Evolutionary conservation across 2,888 invertebrate species (phyloP), one percentile per base, ranked within the genome.

Genomic region (Drosophila niveifrons): DNA sequence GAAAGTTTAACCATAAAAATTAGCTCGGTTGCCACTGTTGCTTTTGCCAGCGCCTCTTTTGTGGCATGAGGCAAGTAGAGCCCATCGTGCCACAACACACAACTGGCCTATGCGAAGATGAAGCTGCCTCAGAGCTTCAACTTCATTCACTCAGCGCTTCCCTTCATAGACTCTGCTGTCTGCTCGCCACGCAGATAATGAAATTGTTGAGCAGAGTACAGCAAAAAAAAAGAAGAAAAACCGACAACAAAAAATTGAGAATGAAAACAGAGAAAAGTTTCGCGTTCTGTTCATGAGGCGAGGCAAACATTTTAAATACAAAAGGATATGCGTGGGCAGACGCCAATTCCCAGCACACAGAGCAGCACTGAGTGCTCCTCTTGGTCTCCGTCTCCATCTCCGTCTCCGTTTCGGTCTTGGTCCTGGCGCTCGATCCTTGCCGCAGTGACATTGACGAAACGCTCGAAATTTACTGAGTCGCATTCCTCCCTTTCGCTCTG

Each of bases 261-360:
- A 43, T 29, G 31, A 47, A 56, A 53, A 29, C 51, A 18, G 39
- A 55, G 55, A 50, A 68, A 80, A 77, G 64, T 73, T 74, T 67
- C 62, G 51, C 64, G 66, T 68, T 52, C 50, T 82, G 78, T 78
- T 87, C 88, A 81, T 82, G 84, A 81, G 61, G 65, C 83, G 67
- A 75, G 69, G 89, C 87, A 80, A 78, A 82, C 79, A 88, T 84
- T 85, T 85, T 85, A 85, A 89, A 89, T 89, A 85, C 85, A 89
- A 88, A 88, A 85, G 85, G 88, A 85, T 88, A 88, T 89, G 89
- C 89, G 89, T 88, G 82, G 88, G 89, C 75, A 75, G 83, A 64
- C 47, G 53, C 44, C 65, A 64, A 34, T 55, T 36, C 36, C 3
- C 46, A 46, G 51, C 31, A 31, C 43, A 23, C 43, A 23, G 9